phyloP scores from a whole-genome alignment of 2,888 invertebrate species.

The Doris montereyensis region DNA sequence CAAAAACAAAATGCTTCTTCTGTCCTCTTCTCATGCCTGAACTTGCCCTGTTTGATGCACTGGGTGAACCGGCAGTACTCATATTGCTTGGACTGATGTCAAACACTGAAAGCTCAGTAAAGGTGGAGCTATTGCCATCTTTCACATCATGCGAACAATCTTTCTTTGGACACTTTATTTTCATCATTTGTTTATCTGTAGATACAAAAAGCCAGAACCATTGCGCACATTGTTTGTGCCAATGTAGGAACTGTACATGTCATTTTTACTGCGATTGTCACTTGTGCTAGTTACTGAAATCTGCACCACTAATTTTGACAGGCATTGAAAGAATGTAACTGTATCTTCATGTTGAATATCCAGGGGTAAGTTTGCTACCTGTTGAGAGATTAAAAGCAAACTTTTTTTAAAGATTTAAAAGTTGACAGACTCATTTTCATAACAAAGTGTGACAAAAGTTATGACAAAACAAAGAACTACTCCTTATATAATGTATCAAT shows the following conservation, averaged over 20 bases:
- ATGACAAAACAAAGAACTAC: too few species aligned
- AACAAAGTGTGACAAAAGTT: too few species aligned
- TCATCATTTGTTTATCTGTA: conserved; percentile 22
- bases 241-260: conserved; percentile 28
- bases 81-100: not conserved
- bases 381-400: too few species aligned
- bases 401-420: too few species aligned
- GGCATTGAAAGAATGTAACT: conserved; percentile 30
- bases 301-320: conserved; percentile 33
- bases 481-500: too few species aligned
- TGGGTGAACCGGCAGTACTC: not conserved
- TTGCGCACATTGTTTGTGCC: conserved; percentile 24
- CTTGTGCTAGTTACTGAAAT: conserved; percentile 31
- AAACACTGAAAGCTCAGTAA: not conserved
- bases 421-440: too few species aligned
- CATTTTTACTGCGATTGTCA: conserved; percentile 1
- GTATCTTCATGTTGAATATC: conserved; percentile 37
- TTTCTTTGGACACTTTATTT: conserved; percentile 16
- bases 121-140: not conserved
- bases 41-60: not conserved
- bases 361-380: conserved; percentile 33
- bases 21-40: too few species aligned
- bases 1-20: conserved; percentile 27
- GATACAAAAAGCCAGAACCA: conserved; percentile 36
- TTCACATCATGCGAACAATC: conserved; percentile 4